Percentiles rank a stretch among this genome's conserved stretches.
phyloP scores from a whole-genome alignment of 1,140 invertebrate species.

The Anagrus nilaparvatae region DNA sequence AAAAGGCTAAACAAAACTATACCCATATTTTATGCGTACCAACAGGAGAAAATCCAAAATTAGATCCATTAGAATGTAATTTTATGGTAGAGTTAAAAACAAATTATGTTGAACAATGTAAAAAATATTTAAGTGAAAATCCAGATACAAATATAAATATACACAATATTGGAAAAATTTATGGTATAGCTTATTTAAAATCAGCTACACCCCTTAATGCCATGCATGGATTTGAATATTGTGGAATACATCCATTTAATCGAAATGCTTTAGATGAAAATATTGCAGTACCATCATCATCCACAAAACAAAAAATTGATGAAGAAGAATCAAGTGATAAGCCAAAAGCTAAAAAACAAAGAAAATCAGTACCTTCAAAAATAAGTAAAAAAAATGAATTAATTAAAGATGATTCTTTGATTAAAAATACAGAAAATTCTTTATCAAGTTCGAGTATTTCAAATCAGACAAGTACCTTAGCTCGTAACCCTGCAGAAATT shows the following conservation, averaged over 20 bases:
- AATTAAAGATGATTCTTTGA: too few species aligned
- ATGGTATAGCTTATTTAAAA: background rate
- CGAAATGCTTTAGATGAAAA: background rate
- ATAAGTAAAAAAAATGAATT: too few species aligned
- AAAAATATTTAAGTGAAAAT: background rate
- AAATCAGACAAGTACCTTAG: too few species aligned
- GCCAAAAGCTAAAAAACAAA: too few species aligned
- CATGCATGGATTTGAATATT: background rate
- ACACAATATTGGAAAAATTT: background rate
- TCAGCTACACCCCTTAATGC: background rate
- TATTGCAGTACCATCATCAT: too few species aligned
- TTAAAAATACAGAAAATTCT: too few species aligned
- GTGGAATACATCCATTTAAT: background rate
- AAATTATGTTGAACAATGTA: background rate
- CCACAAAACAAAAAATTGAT: too few species aligned
- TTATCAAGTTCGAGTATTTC: too few species aligned
- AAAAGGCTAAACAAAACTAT: background rate
- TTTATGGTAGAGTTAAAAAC: background rate
- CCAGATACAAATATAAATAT: background rate
- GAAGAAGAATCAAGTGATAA: too few species aligned
- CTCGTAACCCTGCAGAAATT: too few species aligned
- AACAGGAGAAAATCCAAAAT: background rate
- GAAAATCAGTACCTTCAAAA: too few species aligned
- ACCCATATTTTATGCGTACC: constrained; percentile 1
- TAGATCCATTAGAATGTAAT: background rate